Evolutionary conservation across 2,888 invertebrate species (phyloP).

Genomic region (Caenorhabditis wallacei): DNA sequence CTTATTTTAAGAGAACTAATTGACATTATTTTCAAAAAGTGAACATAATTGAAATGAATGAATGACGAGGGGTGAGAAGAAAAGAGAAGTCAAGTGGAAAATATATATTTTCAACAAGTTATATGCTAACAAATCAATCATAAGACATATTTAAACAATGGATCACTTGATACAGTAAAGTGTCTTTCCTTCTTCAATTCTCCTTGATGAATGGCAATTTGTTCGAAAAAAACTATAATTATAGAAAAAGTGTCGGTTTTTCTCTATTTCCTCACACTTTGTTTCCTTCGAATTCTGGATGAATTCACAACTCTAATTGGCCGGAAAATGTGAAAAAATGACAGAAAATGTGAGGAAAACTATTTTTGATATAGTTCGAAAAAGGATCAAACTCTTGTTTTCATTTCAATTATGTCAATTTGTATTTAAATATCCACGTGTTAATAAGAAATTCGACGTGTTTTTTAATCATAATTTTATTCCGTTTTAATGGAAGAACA

Average conservation of each 20-base stretch:
- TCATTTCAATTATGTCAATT: no score
- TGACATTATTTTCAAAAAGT: neutral
- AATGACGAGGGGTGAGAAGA: neutral
- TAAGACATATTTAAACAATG: conserved; percentile 29
- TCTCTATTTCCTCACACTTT: neutral
- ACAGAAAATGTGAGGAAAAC: neutral
- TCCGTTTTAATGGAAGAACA: neutral
- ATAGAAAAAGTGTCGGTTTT: neutral
- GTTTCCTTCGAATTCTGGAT: neutral
- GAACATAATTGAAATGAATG: neutral
- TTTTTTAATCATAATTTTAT: neutral
- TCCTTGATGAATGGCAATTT: conserved; percentile 30
- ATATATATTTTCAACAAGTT: conserved; percentile 6
- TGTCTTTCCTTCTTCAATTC: neutral
- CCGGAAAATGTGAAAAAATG: conserved; percentile 14
- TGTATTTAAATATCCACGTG: no score
- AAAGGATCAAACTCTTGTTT: no score
- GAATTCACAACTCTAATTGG: conserved; percentile 17
- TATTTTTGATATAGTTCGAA: no score
- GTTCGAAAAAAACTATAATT: conserved; percentile 12
- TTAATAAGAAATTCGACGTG: no score
- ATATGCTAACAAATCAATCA: conserved; percentile 3
- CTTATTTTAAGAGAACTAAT: no score
- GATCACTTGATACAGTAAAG: conserved; percentile 23
- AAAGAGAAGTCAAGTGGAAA: conserved; percentile 20